A percentile compares a stretch with the other conserved stretches of the same genome.
Conservation (phyloP, 2,888 invertebrate genomes). For the Rhogogaster chlorosoma region DNA sequence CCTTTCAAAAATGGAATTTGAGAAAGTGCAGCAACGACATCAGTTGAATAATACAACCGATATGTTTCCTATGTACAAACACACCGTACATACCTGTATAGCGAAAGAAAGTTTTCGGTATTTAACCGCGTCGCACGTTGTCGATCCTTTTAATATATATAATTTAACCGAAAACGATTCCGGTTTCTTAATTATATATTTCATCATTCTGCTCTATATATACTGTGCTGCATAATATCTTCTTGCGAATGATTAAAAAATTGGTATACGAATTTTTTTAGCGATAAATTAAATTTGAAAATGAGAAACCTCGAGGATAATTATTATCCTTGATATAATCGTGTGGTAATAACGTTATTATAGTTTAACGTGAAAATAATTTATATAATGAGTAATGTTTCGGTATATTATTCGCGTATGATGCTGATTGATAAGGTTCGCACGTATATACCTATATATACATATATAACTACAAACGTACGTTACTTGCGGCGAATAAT, state of each 20-base stretch:
- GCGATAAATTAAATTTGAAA: no score
- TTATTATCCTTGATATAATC: no score
- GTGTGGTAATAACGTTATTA: no score
- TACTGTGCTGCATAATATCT: neutral
- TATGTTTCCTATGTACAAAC: neutral
- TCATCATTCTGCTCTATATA: neutral
- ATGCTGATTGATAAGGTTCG: neutral
- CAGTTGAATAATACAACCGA: constrained; percentile 21
- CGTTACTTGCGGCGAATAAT: constrained; percentile 29
- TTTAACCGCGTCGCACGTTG: neutral
- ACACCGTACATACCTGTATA: neutral
- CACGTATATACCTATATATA: neutral
- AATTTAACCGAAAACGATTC: neutral
- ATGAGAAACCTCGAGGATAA: no score
- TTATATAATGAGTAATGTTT: neutral
- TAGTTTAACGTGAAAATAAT: no score
- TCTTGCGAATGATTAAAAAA: no score
- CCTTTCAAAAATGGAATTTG: constrained; percentile 41
- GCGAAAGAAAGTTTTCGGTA: constrained; percentile 36
- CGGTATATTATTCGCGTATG: neutral
- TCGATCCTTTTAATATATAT: neutral
- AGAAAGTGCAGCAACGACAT: constrained; percentile 13
- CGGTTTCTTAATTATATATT: constrained; percentile 1
- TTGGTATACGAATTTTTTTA: no score
- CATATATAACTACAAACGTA: no score